Percentiles rank a stretch among this genome's conserved stretches.
These are phyloP conservation scores for Naso thynnoides DNA, from an alignment of 2,797 vertebrate species.

Conservation along the genomic window DNA sequence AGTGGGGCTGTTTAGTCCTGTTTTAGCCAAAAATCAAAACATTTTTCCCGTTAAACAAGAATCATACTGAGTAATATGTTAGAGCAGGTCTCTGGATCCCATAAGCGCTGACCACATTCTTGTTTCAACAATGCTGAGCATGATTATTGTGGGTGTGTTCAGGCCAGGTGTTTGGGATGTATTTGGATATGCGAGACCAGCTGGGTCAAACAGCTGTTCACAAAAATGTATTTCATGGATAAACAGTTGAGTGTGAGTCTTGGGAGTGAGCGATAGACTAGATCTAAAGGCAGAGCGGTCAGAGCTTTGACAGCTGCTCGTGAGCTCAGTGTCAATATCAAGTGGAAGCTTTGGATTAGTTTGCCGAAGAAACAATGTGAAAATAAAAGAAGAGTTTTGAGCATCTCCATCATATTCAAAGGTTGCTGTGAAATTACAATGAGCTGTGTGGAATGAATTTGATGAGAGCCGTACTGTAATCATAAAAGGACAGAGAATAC, in stretches of 20 bases:
- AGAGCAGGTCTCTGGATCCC: not conserved
- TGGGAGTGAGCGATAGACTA: constrained; percentile 19
- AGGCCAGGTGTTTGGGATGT: constrained; percentile 47
- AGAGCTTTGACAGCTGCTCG: constrained; percentile 50
- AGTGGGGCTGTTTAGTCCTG: not conserved
- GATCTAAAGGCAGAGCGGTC: constrained; percentile 29
- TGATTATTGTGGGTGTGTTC: constrained; percentile 46
- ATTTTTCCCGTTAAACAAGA: constrained; percentile 7
- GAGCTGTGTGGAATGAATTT: constrained; percentile 39
- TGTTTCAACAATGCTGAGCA: constrained; percentile 28
- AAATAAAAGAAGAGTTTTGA: constrained; percentile 25
- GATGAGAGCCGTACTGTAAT: constrained; percentile 34
- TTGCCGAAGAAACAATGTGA: constrained; percentile 36
- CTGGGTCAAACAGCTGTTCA: constrained; percentile 70
- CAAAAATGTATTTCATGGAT: constrained; percentile 24
- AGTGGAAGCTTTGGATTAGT: constrained; percentile 47
- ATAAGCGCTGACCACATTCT: constrained; percentile 22
- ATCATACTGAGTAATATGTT: not conserved
- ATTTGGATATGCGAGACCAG: constrained; percentile 37
- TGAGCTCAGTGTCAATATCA: constrained; percentile 38
- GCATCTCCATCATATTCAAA: constrained; percentile 29
- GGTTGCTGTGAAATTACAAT: constrained; percentile 54
- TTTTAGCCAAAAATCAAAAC: constrained; percentile 21
- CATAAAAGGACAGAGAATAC: constrained; percentile 38
- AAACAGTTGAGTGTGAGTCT: constrained; percentile 15